phyloP scores from a whole-genome alignment of 2,113 vertebrate genomes.

The Noctilio leporinus region DNA sequence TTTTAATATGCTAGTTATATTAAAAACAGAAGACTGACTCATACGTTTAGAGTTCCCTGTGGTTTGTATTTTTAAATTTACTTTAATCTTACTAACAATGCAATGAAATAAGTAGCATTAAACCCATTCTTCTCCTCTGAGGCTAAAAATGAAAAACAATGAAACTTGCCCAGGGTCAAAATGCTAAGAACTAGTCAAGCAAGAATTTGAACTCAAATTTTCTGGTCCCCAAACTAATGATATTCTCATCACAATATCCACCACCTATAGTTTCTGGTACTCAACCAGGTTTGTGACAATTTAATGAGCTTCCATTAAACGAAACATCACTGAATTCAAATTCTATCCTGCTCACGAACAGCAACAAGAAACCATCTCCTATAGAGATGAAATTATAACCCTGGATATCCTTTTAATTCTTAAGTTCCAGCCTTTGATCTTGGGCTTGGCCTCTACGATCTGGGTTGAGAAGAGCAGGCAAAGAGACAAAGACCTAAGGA shows the following conservation, averaged over 20 bases:
- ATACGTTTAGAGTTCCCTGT: background rate
- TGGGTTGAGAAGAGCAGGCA: background rate
- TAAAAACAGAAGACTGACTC: conserved; percentile 39
- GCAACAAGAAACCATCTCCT: background rate
- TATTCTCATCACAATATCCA: background rate
- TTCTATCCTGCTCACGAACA: background rate
- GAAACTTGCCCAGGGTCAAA: background rate
- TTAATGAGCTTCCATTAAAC: background rate
- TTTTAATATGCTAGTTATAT: conserved; percentile 54
- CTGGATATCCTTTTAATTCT: conserved; percentile 4
- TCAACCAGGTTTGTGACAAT: background rate
- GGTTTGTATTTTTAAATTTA: conserved; percentile 21
- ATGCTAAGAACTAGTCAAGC: background rate
- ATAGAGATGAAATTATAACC: background rate
- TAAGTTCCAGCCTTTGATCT: background rate
- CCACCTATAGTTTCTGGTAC: background rate
- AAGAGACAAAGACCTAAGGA: background rate
- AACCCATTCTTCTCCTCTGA: conserved; percentile 30
- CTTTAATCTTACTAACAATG: conserved; percentile 12
- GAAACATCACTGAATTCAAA: background rate
- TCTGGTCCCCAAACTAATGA: background rate
- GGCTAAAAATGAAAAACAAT: background rate
- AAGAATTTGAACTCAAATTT: conserved; percentile 2
- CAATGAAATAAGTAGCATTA: background rate
- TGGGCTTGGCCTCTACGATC: background rate